Evolutionary conservation across 2,888 invertebrate genomes (phyloP).

Genomic region (Mylabris sibirica): DNA sequence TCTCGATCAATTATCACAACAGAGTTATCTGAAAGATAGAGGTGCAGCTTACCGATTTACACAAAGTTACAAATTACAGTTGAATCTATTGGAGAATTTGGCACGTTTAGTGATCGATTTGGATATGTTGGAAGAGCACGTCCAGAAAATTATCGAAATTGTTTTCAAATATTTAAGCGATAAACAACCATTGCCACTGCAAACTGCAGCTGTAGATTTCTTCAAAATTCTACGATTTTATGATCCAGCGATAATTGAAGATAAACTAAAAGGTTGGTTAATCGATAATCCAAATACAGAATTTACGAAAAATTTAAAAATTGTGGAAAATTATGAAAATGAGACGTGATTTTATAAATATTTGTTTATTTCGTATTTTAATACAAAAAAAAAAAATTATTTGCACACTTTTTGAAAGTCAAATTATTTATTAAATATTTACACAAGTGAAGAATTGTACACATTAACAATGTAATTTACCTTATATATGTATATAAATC

Average conservation of each 20-base stretch:
- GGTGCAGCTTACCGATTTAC: slow-evolving; percentile 67
- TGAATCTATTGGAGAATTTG: slow-evolving; percentile 62
- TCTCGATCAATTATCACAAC: slow-evolving; percentile 63
- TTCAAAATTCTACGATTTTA: slow-evolving; percentile 63
- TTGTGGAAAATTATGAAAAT: slow-evolving; percentile 20
- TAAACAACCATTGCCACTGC: slow-evolving; percentile 69
- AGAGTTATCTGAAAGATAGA: slow-evolving; percentile 68
- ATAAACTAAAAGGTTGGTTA: slow-evolving; percentile 34
- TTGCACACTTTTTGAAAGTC: slow-evolving; percentile 47
- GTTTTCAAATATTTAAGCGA: slow-evolving; percentile 66
- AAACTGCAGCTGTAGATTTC: slow-evolving; percentile 66
- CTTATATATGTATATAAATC: slow-evolving; percentile 9
- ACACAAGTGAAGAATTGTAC: slow-evolving; percentile 29
- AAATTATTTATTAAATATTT: slow-evolving; percentile 39
- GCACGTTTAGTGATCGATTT: slow-evolving; percentile 63
- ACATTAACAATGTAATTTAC: slow-evolving; percentile 3
- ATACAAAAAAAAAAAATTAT: slow-evolving; percentile 47
- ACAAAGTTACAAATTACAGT: slow-evolving; percentile 67
- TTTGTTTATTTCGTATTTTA: slow-evolving; percentile 44
- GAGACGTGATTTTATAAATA: slow-evolving; percentile 37
- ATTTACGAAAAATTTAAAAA: slow-evolving; percentile 42
- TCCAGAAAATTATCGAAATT: slow-evolving; percentile 60
- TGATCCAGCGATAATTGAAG: slow-evolving; percentile 59
- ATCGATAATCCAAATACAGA: slow-evolving; percentile 34
- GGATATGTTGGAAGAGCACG: slow-evolving; percentile 59